Base-by-base conservation (phyloP, 2,113 vertebrate genomes). In the Sorex fumeus region DNA sequence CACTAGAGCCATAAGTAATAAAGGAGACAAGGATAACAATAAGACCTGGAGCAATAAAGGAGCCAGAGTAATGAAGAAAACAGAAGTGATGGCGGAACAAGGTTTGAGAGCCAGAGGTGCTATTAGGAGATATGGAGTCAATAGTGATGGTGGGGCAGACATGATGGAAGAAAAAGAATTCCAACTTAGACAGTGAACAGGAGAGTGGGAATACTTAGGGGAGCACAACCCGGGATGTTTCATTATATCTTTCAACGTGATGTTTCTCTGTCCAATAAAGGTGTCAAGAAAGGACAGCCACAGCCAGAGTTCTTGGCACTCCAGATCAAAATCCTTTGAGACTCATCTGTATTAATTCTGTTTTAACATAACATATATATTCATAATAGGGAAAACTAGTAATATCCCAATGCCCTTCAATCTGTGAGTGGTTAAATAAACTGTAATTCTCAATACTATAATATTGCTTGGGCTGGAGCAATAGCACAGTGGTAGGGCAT, bases 81-180 rank as follows among this genome's bases (percentile, higher is more conserved):
- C 0, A 9, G 10, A 7, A 45, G 3, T 53, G 60, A 40, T n/a
- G 10, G 8, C 5, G 19, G 30, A 50, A 9, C 0, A 12, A 36
- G 3, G 13, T 16, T 0, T 60, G 34, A 28, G 53, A n/a, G 1
- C 18, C 25, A 50, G n/a, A 32, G 3, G 19, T 0, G 15, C 5
- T 23, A 27, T 25, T 62, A 62, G 25, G 25, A 23, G 60, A 3
- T 2, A 47, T 13, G 72, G 11, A 19, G 10, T 0, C 0, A 25
- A 6, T 21, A 19, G 3, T 21, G 16, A 15, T n/a, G 47, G 1
- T 0, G 11, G 32, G 30, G 34, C 6, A 2, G 28, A 5, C 3
- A 3, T 16, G 32, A 19, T 43, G 7, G 4, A 25, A 27, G 43
- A 57, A 4, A 15, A 13, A 36, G 2, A 43, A 9, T 82, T 70